These are phyloP conservation scores for Mustela nigripes DNA, from an alignment of 2,113 vertebrate genomes.

Conservation along the genomic window DNA sequence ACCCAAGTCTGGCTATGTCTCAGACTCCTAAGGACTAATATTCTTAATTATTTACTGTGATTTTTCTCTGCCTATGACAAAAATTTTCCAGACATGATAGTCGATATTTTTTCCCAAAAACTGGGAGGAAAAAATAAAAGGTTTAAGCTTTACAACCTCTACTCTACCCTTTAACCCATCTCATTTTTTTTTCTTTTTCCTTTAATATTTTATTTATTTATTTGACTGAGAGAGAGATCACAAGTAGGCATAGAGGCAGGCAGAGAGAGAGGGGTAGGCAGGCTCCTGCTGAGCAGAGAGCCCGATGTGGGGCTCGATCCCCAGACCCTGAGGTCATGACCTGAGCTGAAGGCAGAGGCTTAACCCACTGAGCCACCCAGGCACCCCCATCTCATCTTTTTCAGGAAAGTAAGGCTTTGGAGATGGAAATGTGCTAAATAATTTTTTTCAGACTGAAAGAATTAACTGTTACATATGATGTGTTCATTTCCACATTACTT, in stretches of 20 bases:
- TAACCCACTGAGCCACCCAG: no score
- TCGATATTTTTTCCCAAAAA: not conserved
- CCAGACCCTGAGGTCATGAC: no score
- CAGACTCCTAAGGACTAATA: not conserved
- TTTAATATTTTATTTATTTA: no score
- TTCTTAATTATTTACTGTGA: not conserved
- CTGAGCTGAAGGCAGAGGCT: no score
- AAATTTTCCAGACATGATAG: not conserved
- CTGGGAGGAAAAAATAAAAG: not conserved
- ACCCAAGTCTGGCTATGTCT: not conserved
- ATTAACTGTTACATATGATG: conserved; percentile 64
- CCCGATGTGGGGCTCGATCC: no score
- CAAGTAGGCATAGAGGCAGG: no score
- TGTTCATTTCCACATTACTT: not conserved
- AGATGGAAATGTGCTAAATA: conserved; percentile 73
- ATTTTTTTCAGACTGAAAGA: conserved; percentile 56
- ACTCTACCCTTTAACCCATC: conserved; percentile 67
- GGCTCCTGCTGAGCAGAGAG: no score
- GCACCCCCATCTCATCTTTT: not conserved
- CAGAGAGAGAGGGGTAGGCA: no score
- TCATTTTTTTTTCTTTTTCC: not conserved
- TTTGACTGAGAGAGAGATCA: no score
- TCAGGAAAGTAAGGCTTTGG: conserved; percentile 70
- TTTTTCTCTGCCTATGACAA: conserved; percentile 64
- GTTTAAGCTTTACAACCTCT: conserved; percentile 41